Conservation (phyloP, 2,888 invertebrate genomes). For the Ormyrus labotus region DNA sequence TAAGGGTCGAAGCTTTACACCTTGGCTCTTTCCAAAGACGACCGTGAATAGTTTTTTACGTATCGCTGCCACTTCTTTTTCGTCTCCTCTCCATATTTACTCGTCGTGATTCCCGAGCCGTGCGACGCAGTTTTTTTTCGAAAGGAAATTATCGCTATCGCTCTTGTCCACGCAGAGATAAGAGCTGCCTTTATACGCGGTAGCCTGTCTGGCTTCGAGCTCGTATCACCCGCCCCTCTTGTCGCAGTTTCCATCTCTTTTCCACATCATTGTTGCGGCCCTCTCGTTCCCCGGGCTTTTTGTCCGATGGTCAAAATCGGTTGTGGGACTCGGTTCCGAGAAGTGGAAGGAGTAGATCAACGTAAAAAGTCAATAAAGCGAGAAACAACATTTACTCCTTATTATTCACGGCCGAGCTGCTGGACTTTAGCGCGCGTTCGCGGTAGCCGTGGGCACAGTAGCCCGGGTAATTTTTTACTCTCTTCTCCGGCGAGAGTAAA, state of each 20-base stretch:
- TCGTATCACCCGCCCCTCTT: slow-evolving; percentile 42
- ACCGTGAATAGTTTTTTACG: slow-evolving; percentile 42
- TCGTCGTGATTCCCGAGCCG: slow-evolving; percentile 22
- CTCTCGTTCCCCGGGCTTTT: slow-evolving; percentile 16
- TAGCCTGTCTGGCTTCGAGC: slow-evolving; percentile 37
- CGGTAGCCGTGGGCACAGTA: slow-evolving; percentile 47
- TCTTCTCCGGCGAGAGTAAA: slow-evolving; percentile 9
- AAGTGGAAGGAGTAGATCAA: slow-evolving; percentile 49
- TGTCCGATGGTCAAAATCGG: slow-evolving; percentile 38
- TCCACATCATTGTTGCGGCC: slow-evolving; percentile 41
- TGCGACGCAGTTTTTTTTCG: slow-evolving; percentile 20
- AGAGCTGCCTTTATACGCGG: neutral
- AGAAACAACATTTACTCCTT: slow-evolving; percentile 55
- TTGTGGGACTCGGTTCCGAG: slow-evolving; percentile 37
- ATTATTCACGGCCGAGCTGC: slow-evolving; percentile 53
- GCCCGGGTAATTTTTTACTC: slow-evolving; percentile 53
- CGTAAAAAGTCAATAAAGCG: slow-evolving; percentile 55
- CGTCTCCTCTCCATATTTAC: slow-evolving; percentile 18
- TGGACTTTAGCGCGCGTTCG: slow-evolving; percentile 46
- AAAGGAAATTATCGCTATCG: slow-evolving; percentile 44
- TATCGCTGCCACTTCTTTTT: neutral
- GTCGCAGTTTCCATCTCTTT: slow-evolving; percentile 50
- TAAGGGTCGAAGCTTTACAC: slow-evolving; percentile 56
- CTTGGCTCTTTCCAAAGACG: slow-evolving; percentile 37
- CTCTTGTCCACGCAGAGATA: neutral